phyloP scores from a whole-genome alignment of 2,888 invertebrate genomes.

The Bruchidius siliquastri region DNA sequence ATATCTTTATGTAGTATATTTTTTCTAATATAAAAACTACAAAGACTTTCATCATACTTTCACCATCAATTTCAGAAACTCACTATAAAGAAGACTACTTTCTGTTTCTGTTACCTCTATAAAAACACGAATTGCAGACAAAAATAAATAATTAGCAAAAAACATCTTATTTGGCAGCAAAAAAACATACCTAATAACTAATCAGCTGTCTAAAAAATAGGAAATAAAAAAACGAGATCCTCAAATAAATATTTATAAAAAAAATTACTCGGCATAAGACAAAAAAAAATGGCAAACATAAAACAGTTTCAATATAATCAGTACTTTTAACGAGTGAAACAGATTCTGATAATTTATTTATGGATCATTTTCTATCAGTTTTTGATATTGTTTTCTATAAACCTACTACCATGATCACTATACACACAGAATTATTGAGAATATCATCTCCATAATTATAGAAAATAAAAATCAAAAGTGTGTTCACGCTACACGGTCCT shows the following conservation, averaged over 20 bases:
- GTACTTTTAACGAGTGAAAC: background rate
- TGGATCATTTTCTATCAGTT: background rate
- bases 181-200: conserved; percentile 21
- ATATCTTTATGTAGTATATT: conserved; percentile 1
- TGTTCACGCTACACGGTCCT: too few species aligned
- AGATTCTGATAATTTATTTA: background rate
- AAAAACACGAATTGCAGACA: background rate
- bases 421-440: too few species aligned
- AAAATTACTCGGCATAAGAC: conserved; percentile 13
- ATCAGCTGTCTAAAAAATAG: conserved; percentile 19
- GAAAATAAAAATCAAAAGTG: too few species aligned
- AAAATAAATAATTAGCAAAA: conserved; percentile 12
- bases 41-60: conserved; percentile 14
- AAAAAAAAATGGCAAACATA: conserved; percentile 11
- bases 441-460: too few species aligned
- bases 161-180: conserved; percentile 28
- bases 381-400: too few species aligned
- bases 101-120: background rate
- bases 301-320: conserved; percentile 11
- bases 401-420: too few species aligned
- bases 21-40: conserved; percentile 14
- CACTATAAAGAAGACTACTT: background rate
- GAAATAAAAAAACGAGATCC: conserved; percentile 16
- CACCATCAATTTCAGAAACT: background rate
- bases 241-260: conserved; percentile 16